Percentiles rank a stretch among this genome's conserved stretches.
Evolutionary conservation across 2,888 invertebrate species (phyloP).

Genomic region (Dolichopus griseipennis): DNA sequence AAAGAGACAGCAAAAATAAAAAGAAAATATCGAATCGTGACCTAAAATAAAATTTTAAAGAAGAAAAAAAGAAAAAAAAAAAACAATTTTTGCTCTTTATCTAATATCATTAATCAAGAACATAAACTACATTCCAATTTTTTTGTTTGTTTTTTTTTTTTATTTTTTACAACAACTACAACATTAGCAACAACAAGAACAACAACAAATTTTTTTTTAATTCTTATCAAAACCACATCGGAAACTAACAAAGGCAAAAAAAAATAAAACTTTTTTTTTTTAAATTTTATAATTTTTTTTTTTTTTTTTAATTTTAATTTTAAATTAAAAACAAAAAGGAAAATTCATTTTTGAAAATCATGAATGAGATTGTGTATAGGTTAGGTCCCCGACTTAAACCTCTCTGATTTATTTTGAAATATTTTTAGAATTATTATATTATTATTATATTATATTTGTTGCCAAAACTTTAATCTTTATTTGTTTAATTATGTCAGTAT

Average conservation of each 20-base stretch:
- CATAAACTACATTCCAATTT: neutral
- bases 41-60: neutral
- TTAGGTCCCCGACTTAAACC: no score
- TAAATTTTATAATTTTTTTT: no score
- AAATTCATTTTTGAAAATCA: no score
- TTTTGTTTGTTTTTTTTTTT: neutral
- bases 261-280: neutral
- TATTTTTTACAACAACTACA: neutral
- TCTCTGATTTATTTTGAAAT: no score
- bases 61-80: neutral
- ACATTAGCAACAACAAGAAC: neutral
- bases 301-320: neutral
- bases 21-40: neutral
- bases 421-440: no score
- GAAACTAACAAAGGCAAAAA: neutral
- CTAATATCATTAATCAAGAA: conserved; percentile 4
- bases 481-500: no score
- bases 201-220: neutral
- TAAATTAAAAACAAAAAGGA: neutral
- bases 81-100: neutral
- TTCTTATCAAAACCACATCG: neutral
- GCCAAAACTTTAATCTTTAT: no score
- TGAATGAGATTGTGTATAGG: no score
- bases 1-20: no score
- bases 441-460: no score